phyloP scores from a whole-genome alignment of 2,113 vertebrate species.

The Gadus chalcogrammus region DNA sequence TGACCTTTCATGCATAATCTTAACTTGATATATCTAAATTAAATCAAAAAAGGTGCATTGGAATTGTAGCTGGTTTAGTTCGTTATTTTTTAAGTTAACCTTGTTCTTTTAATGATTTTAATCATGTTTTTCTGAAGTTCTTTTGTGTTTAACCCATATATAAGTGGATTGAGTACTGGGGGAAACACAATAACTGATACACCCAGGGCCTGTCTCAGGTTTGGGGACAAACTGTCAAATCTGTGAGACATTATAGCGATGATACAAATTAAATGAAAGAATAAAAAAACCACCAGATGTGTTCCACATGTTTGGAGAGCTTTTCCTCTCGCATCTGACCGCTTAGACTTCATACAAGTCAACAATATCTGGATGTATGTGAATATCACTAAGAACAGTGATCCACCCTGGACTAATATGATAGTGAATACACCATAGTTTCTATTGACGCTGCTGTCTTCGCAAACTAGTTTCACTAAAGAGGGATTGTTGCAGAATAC shows the following conservation, averaged over 20 bases:
- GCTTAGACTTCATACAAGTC: constrained; percentile 43
- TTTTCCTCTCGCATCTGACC: constrained; percentile 42
- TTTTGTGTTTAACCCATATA: constrained; percentile 55
- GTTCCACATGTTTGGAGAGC: constrained; percentile 62
- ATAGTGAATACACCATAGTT: constrained; percentile 43
- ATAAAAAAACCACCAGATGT: constrained; percentile 56
- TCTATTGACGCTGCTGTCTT: constrained; percentile 48
- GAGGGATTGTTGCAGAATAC: constrained; percentile 63
- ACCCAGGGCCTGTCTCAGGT: constrained; percentile 46
- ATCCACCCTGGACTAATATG: neutral
- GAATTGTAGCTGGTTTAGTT: no score
- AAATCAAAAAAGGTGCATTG: no score
- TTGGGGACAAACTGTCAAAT: constrained; percentile 18
- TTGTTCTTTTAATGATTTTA: constrained; percentile 26
- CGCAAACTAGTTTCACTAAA: constrained; percentile 53
- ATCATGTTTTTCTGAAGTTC: constrained; percentile 44
- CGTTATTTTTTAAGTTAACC: no score
- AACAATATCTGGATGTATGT: constrained; percentile 61
- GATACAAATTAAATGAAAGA: constrained; percentile 44
- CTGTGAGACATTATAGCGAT: constrained; percentile 46
- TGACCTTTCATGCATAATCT: no score
- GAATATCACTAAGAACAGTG: constrained; percentile 36
- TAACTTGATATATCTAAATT: no score
- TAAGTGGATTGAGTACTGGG: constrained; percentile 58
- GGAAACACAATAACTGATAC: constrained; percentile 55